phyloP scores from a whole-genome alignment of 2,797 vertebrate genomes.

The Nannoperca obscura region DNA sequence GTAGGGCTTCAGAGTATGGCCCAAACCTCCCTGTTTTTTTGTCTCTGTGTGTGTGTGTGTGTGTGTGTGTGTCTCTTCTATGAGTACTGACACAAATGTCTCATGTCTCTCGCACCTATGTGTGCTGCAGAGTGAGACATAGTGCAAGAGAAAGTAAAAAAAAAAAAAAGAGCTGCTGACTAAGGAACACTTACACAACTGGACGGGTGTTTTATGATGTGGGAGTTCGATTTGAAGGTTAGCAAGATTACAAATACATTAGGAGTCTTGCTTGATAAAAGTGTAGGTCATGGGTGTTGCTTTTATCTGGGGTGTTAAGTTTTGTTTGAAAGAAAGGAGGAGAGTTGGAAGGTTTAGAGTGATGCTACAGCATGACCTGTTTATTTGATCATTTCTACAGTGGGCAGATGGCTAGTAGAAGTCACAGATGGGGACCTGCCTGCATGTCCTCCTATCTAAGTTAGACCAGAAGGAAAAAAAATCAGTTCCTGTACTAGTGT shows the following conservation, averaged over 20 bases:
- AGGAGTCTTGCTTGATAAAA: constrained; percentile 15
- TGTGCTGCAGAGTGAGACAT: constrained; percentile 51
- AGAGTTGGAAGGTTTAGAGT: background rate
- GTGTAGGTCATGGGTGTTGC: background rate
- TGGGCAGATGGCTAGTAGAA: background rate
- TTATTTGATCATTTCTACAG: constrained; percentile 25
- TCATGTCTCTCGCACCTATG: constrained; percentile 64
- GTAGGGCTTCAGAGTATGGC: constrained; percentile 20
- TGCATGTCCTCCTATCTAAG: constrained; percentile 42
- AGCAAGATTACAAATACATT: constrained; percentile 39
- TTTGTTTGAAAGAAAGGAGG: constrained; percentile 8
- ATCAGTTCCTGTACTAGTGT: constrained; percentile 11
- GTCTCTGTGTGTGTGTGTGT: background rate
- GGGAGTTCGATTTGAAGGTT: constrained; percentile 55
- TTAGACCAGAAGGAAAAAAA: constrained; percentile 37
- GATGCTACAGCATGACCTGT: constrained; percentile 16
- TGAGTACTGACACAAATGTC: constrained; percentile 49
- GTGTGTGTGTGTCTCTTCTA: constrained; percentile 2
- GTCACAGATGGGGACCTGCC: constrained; percentile 51
- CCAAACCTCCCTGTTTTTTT: background rate
- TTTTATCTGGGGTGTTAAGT: background rate
- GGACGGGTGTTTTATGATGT: constrained; percentile 53
- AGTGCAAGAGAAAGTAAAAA: constrained; percentile 16
- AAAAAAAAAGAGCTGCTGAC: constrained; percentile 48
- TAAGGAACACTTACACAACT: constrained; percentile 56